phyloP scores from a whole-genome alignment of 2,113 vertebrate genomes.

The Pampusana beccarii region DNA sequence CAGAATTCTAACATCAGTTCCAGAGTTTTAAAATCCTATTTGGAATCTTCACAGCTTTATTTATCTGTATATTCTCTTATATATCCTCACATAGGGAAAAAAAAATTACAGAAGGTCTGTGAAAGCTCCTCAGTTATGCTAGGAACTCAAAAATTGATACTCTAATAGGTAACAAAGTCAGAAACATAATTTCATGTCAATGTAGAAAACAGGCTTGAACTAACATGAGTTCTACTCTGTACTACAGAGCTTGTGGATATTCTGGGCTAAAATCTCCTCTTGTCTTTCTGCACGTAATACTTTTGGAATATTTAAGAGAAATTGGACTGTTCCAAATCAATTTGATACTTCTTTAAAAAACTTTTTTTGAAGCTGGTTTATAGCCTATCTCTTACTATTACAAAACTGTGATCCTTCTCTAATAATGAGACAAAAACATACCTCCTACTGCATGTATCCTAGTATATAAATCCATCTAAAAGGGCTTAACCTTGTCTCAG shows the following conservation, averaged over 20 bases:
- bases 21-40: not conserved
- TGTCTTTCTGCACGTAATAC: not conserved
- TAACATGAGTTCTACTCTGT: not conserved
- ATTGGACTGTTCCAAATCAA: not conserved
- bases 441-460: not conserved
- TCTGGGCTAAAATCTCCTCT: not conserved
- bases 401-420: not conserved
- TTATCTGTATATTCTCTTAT: not conserved
- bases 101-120: not conserved
- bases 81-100: not conserved
- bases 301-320: not conserved
- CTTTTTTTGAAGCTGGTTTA: not conserved
- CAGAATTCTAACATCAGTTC: not conserved
- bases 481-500: not conserved
- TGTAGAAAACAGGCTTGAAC: not conserved
- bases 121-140: not conserved
- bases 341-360: not conserved
- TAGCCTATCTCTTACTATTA: not conserved
- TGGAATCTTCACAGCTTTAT: not conserved
- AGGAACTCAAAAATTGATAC: not conserved
- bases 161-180: not conserved
- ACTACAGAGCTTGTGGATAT: not conserved
- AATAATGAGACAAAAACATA: not conserved
- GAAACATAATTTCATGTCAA: not conserved
- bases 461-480: not conserved